Evolutionary conservation across 2,113 vertebrate genomes (phyloP).

Genomic region (Equus przewalskii): DNA sequence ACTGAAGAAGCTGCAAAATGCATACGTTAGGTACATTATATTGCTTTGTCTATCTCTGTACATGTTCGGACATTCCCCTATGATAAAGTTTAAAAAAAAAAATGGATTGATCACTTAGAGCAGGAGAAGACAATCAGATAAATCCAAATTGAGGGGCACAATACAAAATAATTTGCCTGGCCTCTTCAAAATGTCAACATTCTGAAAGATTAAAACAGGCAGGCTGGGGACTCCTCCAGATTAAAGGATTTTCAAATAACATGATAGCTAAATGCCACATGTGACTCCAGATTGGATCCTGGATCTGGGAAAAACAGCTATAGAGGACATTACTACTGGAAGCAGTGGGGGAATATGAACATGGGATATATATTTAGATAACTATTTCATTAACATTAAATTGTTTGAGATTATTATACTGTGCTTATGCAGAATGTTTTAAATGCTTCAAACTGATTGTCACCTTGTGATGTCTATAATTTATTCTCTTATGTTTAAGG

Average conservation of each 20-base stretch:
- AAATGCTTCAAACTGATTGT: not conserved
- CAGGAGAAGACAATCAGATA: not conserved
- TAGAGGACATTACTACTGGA: not conserved
- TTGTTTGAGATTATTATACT: not conserved
- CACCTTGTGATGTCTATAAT: not conserved
- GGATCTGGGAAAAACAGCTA: not conserved
- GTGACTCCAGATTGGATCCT: not conserved
- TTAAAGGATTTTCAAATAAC: conserved; percentile 13
- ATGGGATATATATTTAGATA: not conserved
- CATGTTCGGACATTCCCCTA: not conserved
- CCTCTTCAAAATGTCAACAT: not conserved
- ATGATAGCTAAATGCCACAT: not conserved
- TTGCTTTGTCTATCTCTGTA: not conserved
- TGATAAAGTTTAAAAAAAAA: conserved; percentile 16
- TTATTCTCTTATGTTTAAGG: not conserved
- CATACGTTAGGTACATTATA: not conserved
- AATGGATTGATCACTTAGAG: not conserved
- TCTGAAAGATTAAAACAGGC: not conserved
- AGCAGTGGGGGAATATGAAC: not conserved
- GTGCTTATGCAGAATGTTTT: not conserved
- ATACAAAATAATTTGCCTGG: not conserved
- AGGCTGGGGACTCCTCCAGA: not conserved
- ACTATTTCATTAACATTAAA: not conserved
- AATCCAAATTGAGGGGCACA: not conserved
- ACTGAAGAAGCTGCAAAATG: not conserved